phyloP scores from a whole-genome alignment of 2,797 vertebrate species.

The Cyprinella venusta region DNA sequence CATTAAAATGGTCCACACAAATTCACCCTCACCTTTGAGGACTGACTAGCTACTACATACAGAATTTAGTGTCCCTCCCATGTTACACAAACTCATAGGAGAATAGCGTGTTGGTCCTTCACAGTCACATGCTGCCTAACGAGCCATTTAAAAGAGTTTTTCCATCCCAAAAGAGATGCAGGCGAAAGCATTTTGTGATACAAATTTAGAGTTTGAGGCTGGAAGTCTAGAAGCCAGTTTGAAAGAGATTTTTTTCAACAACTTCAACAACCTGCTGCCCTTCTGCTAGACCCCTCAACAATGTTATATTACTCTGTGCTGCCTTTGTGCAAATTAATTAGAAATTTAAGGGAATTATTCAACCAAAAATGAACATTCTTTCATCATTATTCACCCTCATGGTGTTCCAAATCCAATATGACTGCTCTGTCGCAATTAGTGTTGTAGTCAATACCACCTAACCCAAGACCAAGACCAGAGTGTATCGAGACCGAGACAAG shows the following conservation, averaged over 20 bases:
- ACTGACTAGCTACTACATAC: neutral
- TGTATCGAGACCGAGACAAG: no score
- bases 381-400: neutral
- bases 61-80: neutral
- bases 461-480: no score
- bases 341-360: neutral
- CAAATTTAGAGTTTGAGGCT: neutral
- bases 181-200: constrained; percentile 15
- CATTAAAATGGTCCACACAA: neutral
- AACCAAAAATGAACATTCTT: neutral
- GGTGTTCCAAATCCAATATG: neutral
- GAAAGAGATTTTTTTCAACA: neutral
- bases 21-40: constrained; percentile 1
- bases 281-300: neutral
- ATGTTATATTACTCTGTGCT: neutral
- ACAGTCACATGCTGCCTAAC: constrained; percentile 18
- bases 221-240: neutral
- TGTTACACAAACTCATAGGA: constrained; percentile 19
- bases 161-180: constrained; percentile 11
- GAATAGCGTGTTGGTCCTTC: constrained; percentile 18
- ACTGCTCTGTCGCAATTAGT: neutral
- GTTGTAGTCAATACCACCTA: no score
- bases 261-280: neutral
- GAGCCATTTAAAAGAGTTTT: constrained; percentile 4
- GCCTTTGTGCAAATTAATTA: neutral